A percentile compares a stretch with the other conserved stretches of the same genome.
Conservation (phyloP, 2,113 vertebrate species). For the Aviceda subcristata region DNA sequence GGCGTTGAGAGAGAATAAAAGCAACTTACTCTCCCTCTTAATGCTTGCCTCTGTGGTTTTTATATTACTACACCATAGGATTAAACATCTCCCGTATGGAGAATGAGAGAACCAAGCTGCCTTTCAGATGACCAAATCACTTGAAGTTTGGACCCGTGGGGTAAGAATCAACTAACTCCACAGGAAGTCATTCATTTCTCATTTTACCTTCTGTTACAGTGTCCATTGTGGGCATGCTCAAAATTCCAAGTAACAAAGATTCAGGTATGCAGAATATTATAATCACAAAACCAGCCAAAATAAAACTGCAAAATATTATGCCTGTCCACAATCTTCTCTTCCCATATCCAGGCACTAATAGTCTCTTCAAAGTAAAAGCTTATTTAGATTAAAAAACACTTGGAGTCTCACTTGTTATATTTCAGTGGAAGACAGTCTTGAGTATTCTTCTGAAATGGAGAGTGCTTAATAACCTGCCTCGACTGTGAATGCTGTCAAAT, state of each 20-base stretch:
- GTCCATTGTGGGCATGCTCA: not conserved
- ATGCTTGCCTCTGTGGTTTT: not conserved
- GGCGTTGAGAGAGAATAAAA: not conserved
- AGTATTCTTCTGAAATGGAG: conserved; percentile 37
- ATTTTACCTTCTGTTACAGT: not conserved
- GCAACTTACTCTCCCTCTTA: not conserved
- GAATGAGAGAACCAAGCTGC: not conserved
- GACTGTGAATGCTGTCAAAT: conserved; percentile 58
- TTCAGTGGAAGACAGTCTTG: conserved; percentile 17
- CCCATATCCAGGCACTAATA: not conserved
- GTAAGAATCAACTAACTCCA: not conserved
- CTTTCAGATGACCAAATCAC: not conserved
- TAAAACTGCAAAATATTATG: not conserved
- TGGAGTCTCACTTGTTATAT: conserved; percentile 4
- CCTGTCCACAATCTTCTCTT: not conserved
- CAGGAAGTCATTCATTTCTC: not conserved
- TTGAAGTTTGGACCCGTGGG: not conserved
- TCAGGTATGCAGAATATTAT: not conserved
- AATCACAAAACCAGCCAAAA: conserved; percentile 2
- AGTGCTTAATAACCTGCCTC: conserved; percentile 51
- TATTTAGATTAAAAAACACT: conserved; percentile 12
- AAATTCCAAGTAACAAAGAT: not conserved
- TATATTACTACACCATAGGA: not conserved
- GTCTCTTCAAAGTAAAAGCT: not conserved
- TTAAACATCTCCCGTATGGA: not conserved